phyloP scores from a whole-genome alignment of 30 jellyfish, hydroid and myxozoan species.

The Hydractinia echinata region DNA sequence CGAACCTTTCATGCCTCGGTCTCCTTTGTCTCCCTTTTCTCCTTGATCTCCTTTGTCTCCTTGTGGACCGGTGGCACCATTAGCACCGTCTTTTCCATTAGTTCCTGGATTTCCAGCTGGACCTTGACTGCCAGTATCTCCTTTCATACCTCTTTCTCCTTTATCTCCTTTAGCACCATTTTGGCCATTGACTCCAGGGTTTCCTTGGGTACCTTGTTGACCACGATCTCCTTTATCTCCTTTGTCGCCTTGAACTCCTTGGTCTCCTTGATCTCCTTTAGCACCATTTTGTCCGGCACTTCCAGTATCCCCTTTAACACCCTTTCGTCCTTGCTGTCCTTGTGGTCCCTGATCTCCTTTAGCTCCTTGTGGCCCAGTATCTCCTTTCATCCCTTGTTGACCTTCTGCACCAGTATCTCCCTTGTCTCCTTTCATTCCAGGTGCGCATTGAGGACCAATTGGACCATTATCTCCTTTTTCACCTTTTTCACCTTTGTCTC shows the following conservation, averaged over 20 bases:
- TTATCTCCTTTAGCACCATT: conserved; percentile 1
- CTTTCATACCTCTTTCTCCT: conserved; percentile 14
- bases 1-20: conserved; percentile 15
- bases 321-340: neutral
- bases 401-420: neutral
- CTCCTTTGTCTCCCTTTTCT: conserved; percentile 24
- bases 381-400: neutral
- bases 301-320: neutral
- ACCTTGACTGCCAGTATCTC: neutral
- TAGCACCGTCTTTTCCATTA: neutral
- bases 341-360: conserved; percentile 15
- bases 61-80: conserved; percentile 16
- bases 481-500: conserved; percentile 3
- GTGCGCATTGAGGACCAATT: neutral
- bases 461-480: conserved; percentile 5
- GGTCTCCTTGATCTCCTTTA: neutral
- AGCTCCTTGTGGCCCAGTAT: conserved; percentile 10
- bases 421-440: conserved; percentile 9
- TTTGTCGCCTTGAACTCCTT: neutral
- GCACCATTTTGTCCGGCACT: neutral
- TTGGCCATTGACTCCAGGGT: neutral
- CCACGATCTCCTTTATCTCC: neutral
- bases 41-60: conserved; percentile 14
- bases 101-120: neutral
- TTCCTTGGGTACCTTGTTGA: neutral